These are phyloP conservation scores for Tethea ocularis DNA, from an alignment of 2,888 invertebrate species.

Conservation along the genomic window DNA sequence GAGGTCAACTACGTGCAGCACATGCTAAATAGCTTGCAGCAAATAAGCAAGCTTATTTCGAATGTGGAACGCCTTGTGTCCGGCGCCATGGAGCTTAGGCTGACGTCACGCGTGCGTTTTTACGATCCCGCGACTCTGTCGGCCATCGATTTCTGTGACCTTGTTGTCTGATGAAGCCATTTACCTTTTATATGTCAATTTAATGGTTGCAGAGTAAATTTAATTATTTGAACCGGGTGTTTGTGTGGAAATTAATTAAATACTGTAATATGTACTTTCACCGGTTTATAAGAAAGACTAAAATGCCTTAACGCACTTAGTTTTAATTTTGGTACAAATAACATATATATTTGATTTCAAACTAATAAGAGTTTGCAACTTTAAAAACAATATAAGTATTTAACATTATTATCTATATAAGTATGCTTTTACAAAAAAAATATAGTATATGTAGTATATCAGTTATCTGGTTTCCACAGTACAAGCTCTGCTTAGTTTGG, in stretches of 20 bases:
- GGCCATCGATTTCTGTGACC: constrained; percentile 2
- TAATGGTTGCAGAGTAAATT: background rate
- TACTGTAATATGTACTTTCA: no score
- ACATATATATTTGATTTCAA: background rate
- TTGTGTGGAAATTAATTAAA: background rate
- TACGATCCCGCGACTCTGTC: constrained; percentile 7
- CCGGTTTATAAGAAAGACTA: no score
- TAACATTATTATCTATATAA: no score
- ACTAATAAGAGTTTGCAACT: background rate
- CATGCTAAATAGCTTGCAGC: constrained; percentile 71
- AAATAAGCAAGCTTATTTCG: constrained; percentile 54
- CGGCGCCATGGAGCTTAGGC: constrained; percentile 27
- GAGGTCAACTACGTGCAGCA: constrained; percentile 56
- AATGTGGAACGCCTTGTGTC: constrained; percentile 32
- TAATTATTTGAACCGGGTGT: background rate
- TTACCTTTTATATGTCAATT: background rate
- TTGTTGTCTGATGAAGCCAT: constrained; percentile 4
- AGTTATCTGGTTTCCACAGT: no score
- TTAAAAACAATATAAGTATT: no score
- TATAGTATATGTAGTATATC: no score
- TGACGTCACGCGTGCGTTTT: constrained; percentile 27
- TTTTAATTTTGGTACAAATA: no score
- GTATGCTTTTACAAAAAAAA: no score
- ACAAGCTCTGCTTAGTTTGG: no score
- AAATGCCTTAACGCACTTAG: no score